These are phyloP conservation scores for Drosophila lutescens DNA, from an alignment of 2,888 invertebrate species.

Conservation along the genomic window DNA sequence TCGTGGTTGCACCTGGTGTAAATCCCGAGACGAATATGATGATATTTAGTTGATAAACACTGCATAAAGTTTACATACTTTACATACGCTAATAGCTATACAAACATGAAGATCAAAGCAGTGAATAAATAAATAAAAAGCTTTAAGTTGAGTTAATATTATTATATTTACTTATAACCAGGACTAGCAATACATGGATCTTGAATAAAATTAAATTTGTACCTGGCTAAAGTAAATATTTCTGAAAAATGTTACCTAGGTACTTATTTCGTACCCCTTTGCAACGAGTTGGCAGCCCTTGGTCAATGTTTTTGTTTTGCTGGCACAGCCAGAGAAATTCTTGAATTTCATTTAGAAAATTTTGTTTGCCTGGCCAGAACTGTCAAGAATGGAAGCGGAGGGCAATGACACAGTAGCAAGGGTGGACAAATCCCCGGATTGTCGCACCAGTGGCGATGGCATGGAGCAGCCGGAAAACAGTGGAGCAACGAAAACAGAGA, in stretches of 20 bases:
- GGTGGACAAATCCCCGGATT: slow-evolving; percentile 41
- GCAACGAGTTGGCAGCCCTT: slow-evolving; percentile 35
- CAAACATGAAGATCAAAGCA: too few relatives aligned
- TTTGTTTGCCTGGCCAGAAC: slow-evolving; percentile 7
- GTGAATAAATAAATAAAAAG: too few relatives aligned
- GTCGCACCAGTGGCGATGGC: slow-evolving; percentile 90
- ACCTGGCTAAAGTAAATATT: too few relatives aligned
- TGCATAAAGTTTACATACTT: too few relatives aligned
- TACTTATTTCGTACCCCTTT: not conserved
- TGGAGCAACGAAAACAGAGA: slow-evolving; percentile 69
- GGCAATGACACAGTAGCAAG: slow-evolving; percentile 8
- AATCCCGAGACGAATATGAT: too few relatives aligned
- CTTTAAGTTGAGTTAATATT: too few relatives aligned
- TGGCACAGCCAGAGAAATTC: slow-evolving; percentile 53
- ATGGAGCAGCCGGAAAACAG: slow-evolving; percentile 87
- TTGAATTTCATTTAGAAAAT: slow-evolving; percentile 4
- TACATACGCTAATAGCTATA: too few relatives aligned
- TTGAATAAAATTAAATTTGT: too few relatives aligned
- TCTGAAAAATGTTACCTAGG: not conserved
- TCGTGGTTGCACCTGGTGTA: too few relatives aligned
- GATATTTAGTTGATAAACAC: too few relatives aligned
- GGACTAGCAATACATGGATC: too few relatives aligned
- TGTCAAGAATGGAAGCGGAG: slow-evolving; percentile 48
- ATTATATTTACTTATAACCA: too few relatives aligned
- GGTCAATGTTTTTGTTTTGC: slow-evolving; percentile 65